These are phyloP conservation scores for Drosophila affinis DNA, from an alignment of 2,888 invertebrate genomes.

Conservation along the genomic window DNA sequence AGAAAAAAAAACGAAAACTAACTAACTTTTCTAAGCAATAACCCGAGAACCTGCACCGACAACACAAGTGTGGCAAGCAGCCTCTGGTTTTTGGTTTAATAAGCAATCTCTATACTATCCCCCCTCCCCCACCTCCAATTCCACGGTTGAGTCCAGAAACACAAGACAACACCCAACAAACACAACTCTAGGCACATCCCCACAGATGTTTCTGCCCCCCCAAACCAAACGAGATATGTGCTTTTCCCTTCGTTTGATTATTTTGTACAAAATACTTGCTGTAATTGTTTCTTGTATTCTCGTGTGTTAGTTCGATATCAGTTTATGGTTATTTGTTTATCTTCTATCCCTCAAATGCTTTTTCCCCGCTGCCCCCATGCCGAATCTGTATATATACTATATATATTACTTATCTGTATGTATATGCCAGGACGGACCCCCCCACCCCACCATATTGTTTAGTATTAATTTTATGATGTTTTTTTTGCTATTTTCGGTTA, in stretches of 20 bases:
- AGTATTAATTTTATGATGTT: slow-evolving; percentile 38
- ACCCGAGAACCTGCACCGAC: slow-evolving; percentile 43
- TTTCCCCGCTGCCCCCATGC: not conserved
- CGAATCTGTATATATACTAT: not conserved
- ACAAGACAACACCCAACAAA: slow-evolving; percentile 35
- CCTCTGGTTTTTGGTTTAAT: slow-evolving; percentile 44
- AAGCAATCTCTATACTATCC: slow-evolving; percentile 3
- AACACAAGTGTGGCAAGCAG: slow-evolving; percentile 68
- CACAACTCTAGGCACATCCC: slow-evolving; percentile 18
- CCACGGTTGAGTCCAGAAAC: slow-evolving; percentile 12
- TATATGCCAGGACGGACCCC: slow-evolving; percentile 25
- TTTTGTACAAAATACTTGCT: slow-evolving; percentile 33
- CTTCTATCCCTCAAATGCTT: not conserved
- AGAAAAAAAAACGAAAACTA: slow-evolving; percentile 16
- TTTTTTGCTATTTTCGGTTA: slow-evolving; percentile 42
- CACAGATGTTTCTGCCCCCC: slow-evolving; percentile 14
- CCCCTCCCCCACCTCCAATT: not conserved
- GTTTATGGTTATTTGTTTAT: slow-evolving; percentile 47
- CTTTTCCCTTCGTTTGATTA: slow-evolving; percentile 31
- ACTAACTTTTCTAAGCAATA: slow-evolving; percentile 58
- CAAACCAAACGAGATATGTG: slow-evolving; percentile 28
- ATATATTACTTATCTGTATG: slow-evolving; percentile 19
- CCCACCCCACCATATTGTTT: slow-evolving; percentile 21
- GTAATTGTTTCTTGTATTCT: slow-evolving; percentile 16
- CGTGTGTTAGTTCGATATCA: slow-evolving; percentile 32